Conservation (phyloP, 2,888 invertebrate species). For the Sminthurinus aureus region DNA sequence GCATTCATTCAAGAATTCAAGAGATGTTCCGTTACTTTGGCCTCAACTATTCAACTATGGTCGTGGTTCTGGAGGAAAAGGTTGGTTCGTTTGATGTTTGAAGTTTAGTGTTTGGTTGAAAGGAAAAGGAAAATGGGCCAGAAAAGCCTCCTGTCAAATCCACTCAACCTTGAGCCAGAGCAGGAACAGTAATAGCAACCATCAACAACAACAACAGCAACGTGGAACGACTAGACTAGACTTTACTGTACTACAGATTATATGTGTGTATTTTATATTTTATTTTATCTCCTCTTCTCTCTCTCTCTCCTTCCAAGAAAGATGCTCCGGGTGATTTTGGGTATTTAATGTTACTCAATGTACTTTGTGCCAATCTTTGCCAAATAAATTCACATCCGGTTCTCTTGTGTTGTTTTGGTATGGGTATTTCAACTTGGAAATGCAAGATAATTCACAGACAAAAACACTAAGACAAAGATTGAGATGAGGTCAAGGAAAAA, state of each 20-base stretch:
- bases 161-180: not conserved
- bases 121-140: conserved; percentile 29
- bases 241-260: too few species aligned
- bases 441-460: not conserved
- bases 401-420: not conserved
- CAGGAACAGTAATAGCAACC: too few species aligned
- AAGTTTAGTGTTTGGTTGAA: conserved; percentile 3
- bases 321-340: too few species aligned
- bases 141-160: conserved; percentile 11
- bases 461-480: not conserved
- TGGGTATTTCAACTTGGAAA: too few species aligned
- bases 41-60: too few species aligned
- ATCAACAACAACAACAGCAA: too few species aligned
- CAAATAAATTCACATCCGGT: conserved; percentile 21
- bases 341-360: not conserved
- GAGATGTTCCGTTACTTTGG: conserved; percentile 13
- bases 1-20: conserved; percentile 8
- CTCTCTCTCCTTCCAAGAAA: not conserved
- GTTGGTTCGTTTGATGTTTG: not conserved
- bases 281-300: not conserved
- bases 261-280: too few species aligned
- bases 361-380: not conserved
- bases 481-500: too few species aligned
- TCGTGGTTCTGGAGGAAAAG: conserved; percentile 8
- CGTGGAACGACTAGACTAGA: too few species aligned